Evolutionary conservation across 2,888 invertebrate species (phyloP), one percentile per base, ranked within the genome.

Genomic region (Papilio demoleus): DNA sequence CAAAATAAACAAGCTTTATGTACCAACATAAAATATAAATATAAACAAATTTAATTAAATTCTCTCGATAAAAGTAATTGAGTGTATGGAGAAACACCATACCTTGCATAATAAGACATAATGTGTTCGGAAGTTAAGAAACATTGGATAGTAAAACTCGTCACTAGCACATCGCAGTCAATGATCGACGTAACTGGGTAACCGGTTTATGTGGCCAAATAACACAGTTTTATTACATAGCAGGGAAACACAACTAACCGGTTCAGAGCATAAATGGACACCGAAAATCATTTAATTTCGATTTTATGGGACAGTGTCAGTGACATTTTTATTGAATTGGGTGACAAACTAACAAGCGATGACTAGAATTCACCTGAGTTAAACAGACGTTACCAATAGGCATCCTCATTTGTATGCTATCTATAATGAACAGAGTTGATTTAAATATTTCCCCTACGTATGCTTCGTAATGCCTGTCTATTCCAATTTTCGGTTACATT

Each of bases 201-300:
- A 69, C 65, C 61, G 69, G 69, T 65, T 69, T 65, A 24, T 42
- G 9, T 65, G 61, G 12, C 61, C 69, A 45, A 68, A 61, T 69
- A 59, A 65, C 59, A 65, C 68, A 65, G 53, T 65, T 69, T 65
- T 56, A 42, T 64, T 8, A 19, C 36, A 58, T 40, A 11, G 17
- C 22, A 14, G 24, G 40, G 34, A 63, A 63, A 36, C 59, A 36
- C 14, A 40, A 40, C 24, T n/a, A 40, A 40, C 40, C 38, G 38
- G 53, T 56, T 17, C n/a, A 3, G 2, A 56, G 17, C 17, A n/a
- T 31, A 31, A 56, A 9, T n/a, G n/a, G 1, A 31, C 2, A 19
- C 6, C 42, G 19, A 47, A 22, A 19, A 22, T 45, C 4, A 45
- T n/a, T n/a, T 47, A 1, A 12, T 38, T 38, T 12, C n/a, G n/a